Evolutionary conservation across 92 coral and sea anemone species (phyloP), one percentile per base, ranked within the genome.

Genomic region (Paramuricea clavata): DNA sequence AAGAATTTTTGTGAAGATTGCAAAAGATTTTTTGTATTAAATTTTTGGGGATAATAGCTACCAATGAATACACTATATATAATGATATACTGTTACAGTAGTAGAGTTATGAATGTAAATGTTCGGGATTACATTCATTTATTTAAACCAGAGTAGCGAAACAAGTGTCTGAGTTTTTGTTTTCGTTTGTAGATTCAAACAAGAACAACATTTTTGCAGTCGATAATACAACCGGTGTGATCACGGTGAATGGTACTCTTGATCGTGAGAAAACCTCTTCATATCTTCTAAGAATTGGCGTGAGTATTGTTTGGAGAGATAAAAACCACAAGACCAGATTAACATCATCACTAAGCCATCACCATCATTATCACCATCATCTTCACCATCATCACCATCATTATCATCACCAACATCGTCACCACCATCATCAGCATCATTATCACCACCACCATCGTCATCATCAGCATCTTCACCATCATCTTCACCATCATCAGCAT

Each of bases 281-380:
- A 23, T 95, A 94, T 79, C 86, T 33, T 36, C 75, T 95, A 34
- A 92, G 98, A 26, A 89, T 95, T 78, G 98, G 98, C 90, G 98
- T 95, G 52, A 85, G 98, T 87, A 3, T 13, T 62, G 16, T 21
- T 22, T 42, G 47, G 9, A 19, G 23, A 0, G 10, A 7, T 17
- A 31, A 33, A 2, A 27, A 52, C 2, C 26, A 34, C 13, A 6
- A n/a, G n/a, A n/a, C n/a, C n/a, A n/a, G n/a, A 16, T 15, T 19
- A 50, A 12, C 22, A 50, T 12, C 3, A 50, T 12, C 22, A 50
- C 59, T 3, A 50, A 12, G 26, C 8, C 62, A 54, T 47, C 52
- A 47, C 10, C 62, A 54, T 21, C 62, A 54, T 54, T 8, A 54
- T 6, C 62, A 54, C 26, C 62, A 54, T 21, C 22, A 54, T 13